Conservation (phyloP, 2,113 vertebrate species). For the Nycticebus coucang region DNA sequence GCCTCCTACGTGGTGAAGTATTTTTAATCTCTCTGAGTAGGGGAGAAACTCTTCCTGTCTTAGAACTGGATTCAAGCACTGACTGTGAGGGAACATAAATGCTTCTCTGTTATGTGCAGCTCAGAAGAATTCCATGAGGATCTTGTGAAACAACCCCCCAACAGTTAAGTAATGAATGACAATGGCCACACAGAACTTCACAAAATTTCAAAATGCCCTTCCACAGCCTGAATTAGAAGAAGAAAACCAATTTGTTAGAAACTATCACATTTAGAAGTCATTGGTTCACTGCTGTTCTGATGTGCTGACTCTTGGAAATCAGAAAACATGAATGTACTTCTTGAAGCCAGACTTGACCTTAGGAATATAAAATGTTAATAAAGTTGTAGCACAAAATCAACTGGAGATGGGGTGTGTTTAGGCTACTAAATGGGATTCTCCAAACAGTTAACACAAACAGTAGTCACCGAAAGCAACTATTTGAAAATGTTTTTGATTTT, state of each 20-base stretch:
- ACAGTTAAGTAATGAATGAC: conserved; percentile 48
- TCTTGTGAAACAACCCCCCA: conserved; percentile 33
- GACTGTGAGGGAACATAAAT: conserved; percentile 58
- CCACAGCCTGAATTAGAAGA: not conserved
- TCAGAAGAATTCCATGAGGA: conserved; percentile 63
- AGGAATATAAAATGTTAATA: not conserved
- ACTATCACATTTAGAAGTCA: not conserved
- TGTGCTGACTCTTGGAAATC: not conserved
- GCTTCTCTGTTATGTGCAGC: conserved; percentile 71
- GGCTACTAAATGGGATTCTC: not conserved
- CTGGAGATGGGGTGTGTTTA: conserved; percentile 10
- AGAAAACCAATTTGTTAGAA: conserved; percentile 7
- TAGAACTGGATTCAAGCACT: conserved; percentile 49
- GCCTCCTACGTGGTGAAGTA: conserved; percentile 72
- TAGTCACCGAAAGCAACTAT: conserved; percentile 30
- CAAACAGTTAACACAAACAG: conserved; percentile 73
- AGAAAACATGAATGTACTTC: not conserved
- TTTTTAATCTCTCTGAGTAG: conserved; percentile 69
- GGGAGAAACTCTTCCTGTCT: conserved; percentile 61
- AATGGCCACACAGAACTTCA: conserved; percentile 50
- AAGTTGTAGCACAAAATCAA: not conserved
- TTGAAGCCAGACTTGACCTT: not conserved
- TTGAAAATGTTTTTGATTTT: conserved; percentile 44
- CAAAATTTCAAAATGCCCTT: conserved; percentile 38
- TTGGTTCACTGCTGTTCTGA: not conserved